phyloP scores from a whole-genome alignment of 2,113 vertebrate genomes.

The Spea multiplicata region DNA sequence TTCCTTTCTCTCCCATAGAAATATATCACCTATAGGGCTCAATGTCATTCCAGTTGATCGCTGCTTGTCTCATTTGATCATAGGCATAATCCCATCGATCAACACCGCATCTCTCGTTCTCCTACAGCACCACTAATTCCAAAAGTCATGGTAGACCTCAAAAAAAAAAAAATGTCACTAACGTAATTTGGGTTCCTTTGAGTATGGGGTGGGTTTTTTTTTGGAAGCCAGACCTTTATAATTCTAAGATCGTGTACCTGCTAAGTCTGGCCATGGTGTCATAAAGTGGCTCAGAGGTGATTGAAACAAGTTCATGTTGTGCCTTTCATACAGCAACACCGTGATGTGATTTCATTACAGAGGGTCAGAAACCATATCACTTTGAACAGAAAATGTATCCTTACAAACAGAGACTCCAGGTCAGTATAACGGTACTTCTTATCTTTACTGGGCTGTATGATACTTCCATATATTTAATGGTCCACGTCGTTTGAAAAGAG shows the following conservation, averaged over 20 bases:
- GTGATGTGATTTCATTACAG: slow-evolving; percentile 5
- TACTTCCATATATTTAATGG: not conserved
- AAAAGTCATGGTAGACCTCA: not conserved
- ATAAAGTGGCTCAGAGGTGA: not conserved
- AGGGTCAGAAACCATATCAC: not conserved
- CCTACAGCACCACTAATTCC: not conserved
- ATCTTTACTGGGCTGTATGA: not conserved
- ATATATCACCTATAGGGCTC: not conserved
- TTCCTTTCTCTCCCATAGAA: too few relatives aligned
- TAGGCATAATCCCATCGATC: not conserved
- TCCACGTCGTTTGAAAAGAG: not conserved
- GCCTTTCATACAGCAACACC: slow-evolving; percentile 38
- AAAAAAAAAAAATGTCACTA: not conserved
- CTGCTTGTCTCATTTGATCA: not conserved
- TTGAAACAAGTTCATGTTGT: slow-evolving; percentile 34
- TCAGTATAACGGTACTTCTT: not conserved
- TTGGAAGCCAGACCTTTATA: not conserved
- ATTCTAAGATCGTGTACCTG: not conserved
- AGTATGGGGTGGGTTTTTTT: not conserved
- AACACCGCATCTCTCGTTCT: not conserved
- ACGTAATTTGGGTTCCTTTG: not conserved
- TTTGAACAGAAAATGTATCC: not conserved
- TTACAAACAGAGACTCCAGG: not conserved
- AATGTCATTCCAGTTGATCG: not conserved
- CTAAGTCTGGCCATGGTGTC: not conserved